Evolutionary conservation across 2,888 invertebrate species (phyloP), one percentile per base, ranked within the genome.

Genomic region (Sclerodermus sp.): DNA sequence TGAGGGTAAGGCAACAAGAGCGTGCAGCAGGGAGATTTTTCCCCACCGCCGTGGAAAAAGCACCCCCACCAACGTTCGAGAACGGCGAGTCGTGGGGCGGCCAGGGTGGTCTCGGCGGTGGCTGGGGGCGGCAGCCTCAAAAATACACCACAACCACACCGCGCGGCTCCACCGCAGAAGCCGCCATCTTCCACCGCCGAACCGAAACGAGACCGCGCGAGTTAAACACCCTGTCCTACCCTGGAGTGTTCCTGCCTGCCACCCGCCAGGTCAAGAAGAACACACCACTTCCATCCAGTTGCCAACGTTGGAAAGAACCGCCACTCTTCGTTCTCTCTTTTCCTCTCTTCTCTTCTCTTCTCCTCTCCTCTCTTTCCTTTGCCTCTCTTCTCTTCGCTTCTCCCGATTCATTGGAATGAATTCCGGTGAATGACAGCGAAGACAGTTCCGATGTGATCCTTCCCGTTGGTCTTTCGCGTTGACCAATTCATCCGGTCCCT

Each of bases 61-160:
- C 68, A 54, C 65, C 66, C 70, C 69, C 72, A 68, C 68, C 69
- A 54, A 61, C 39, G 40, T 53, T 18, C 48, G 30, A 43, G 51
- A 56, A 53, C 53, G 56, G 60, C 55, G 58, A 62, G 60, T 55
- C 56, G 63, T 57, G 63, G 48, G 57, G 56, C 62, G 58, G 55
- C 64, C 58, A 60, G 65, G 65, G 66, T 63, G 64, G 65, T 62
- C 64, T 65, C 65, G 64, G 64, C 55, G 62, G 64, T 65, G 73
- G 73, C 70, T 68, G 73, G 73, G 76, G 75, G 74, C 76, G 75
- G 76, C 71, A 76, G 76, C 76, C 76, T 77, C 77, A 77, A 77
- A 77, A 77, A 77, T 77, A 77, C 74, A 77, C 77, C 77, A 77
- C 77, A 77, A 76, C 77, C 76, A 76, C 76, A 76, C 75, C 76